Evolutionary conservation across 2,797 vertebrate species (phyloP), one percentile per base, ranked within the genome.

Genomic region (Paedocypris micromegethes): DNA sequence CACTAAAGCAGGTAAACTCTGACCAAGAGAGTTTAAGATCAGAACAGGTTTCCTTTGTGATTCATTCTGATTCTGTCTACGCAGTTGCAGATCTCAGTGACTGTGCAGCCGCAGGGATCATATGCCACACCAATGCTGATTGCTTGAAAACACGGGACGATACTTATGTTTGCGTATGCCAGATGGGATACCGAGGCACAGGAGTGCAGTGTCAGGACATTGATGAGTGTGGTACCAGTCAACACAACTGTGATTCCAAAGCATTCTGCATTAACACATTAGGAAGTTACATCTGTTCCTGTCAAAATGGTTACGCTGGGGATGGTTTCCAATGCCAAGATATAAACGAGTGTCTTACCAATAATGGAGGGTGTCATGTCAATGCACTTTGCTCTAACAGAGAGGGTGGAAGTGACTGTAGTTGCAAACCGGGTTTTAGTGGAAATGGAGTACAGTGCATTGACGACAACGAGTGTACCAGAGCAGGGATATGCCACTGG

Each of bases 241-340:
- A 89, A 52, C 80, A 89, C 47, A n/a, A 6, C 9, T 92, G 92
- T 73, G 81, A 90, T 69, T 3, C 2, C 1, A 82, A 81, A 42
- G 89, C 88, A 4, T 46, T 3, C 23, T 93, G 92, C 75, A 80
- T 57, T 64, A 91, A 93, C 79, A 87, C 80, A 2, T 53, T 79
- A 44, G 92, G 91, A 55, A 87, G 85, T 81, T 91, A 87, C 75
- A 83, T 3, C 42, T 93, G 92, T 48, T 46, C 78, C 7, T 93
- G 92, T 58, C 76, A 51, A 3, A 6, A 37, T 2, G 92, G 92
- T 49, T 93, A 90, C 73, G 56, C 58, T 0, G 91, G 92, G 38
- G 76, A 90, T 47, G 92, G 92, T 38, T 57, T 73, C 45, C 47
- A 48, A 4, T 93, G 92, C 73, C 51, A 83, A 72, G 92, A 93